Evolutionary conservation across 2,797 vertebrate species (phyloP).

Genomic region (Microctenopoma stevenorrisi): DNA sequence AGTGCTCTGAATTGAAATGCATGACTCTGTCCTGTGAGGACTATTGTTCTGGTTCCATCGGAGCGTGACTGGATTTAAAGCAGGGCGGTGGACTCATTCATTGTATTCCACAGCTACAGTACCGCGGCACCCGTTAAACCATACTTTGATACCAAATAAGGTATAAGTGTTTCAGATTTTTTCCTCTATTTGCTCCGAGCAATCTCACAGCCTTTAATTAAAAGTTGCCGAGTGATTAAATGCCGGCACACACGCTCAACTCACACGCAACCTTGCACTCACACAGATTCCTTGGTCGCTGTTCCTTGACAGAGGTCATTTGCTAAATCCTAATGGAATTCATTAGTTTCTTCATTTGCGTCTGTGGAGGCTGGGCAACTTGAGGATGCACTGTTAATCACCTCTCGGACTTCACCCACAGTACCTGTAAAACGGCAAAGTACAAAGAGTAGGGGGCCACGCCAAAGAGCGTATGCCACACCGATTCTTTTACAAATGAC

Average conservation of each 20-base stretch:
- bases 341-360: constrained; percentile 79
- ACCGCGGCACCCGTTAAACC: constrained; percentile 35
- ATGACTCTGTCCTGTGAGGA: constrained; percentile 33
- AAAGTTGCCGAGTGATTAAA: constrained; percentile 65
- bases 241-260: constrained; percentile 38
- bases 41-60: constrained; percentile 49
- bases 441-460: too few species aligned
- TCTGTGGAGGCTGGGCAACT: constrained; percentile 48
- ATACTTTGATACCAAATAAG: constrained; percentile 55
- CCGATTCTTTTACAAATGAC: too few species aligned
- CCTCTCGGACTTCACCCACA: constrained; percentile 49
- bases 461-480: too few species aligned
- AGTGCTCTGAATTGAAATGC: constrained; percentile 62
- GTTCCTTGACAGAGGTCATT: constrained; percentile 75
- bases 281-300: constrained; percentile 29
- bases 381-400: constrained; percentile 69
- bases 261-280: constrained; percentile 34
- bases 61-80: constrained; percentile 71
- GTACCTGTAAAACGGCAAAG: too few species aligned
- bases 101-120: constrained; percentile 40
- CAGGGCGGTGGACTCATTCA: constrained; percentile 38
- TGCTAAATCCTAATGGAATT: constrained; percentile 82
- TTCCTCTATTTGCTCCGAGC: constrained; percentile 52
- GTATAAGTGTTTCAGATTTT: constrained; percentile 64
- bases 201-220: constrained; percentile 71